A percentile compares a stretch with the other conserved stretches of the same genome.
phyloP scores from a whole-genome alignment of 1,140 invertebrate species.

The Campoletis sonorensis region DNA sequence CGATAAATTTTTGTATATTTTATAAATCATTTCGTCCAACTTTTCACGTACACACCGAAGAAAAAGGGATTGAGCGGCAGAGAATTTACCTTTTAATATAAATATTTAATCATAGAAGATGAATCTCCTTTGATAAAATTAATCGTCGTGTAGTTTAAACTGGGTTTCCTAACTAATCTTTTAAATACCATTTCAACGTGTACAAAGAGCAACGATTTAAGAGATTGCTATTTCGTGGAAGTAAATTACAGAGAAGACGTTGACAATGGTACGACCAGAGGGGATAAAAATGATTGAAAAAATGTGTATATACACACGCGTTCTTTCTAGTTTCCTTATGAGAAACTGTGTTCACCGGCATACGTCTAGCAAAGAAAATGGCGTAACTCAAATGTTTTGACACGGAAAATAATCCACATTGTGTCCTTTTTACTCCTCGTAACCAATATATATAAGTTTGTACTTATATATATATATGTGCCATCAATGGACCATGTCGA shows the following conservation, averaged over 20 bases:
- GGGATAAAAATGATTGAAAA: constrained; percentile 4
- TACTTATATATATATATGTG: constrained; percentile 3
- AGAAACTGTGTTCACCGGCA: constrained; percentile 4
- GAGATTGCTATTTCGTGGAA: not conserved
- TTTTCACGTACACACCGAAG: too few relatives aligned
- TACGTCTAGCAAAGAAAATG: not conserved
- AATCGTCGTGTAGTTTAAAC: not conserved
- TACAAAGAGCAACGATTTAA: too few relatives aligned
- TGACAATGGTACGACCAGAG: constrained; percentile 13
- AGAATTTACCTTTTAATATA: not conserved
- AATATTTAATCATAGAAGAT: constrained; percentile 2
- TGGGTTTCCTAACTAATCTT: too few relatives aligned
- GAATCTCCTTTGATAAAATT: not conserved
- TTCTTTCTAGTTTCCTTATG: constrained; percentile 56
- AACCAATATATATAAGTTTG: not conserved
- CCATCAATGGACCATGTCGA: constrained; percentile 31
- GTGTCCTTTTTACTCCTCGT: not conserved
- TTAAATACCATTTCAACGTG: too few relatives aligned
- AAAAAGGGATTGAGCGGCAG: not conserved
- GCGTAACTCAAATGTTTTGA: not conserved
- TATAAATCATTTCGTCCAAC: too few relatives aligned
- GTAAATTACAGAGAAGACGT: constrained; percentile 33
- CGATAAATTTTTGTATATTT: too few relatives aligned
- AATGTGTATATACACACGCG: constrained; percentile 42
- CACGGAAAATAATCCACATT: not conserved